Evolutionary conservation across 2,888 invertebrate species (phyloP), one percentile per base, ranked within the genome.

Genomic region (Polymixis flavicincta): DNA sequence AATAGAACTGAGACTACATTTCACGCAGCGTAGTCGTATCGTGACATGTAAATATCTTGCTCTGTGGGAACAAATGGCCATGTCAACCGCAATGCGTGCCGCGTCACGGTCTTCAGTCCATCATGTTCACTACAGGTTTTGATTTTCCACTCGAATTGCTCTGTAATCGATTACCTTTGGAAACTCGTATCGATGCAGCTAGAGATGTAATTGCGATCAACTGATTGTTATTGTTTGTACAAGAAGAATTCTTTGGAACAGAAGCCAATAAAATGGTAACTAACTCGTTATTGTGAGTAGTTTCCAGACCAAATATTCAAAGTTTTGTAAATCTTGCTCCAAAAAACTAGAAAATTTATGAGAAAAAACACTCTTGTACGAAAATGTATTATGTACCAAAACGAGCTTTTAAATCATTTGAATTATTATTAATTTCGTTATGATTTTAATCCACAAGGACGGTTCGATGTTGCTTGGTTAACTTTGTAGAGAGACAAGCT

Each of bases 51-150:
- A 87, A 84, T 54, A 42, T n/a, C 70, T 50, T 65, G 54, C 61
- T 73, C 78, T 71, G 74, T 74, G 80, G 79, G 87, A 90, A 92
- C 89, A 92, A 92, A 92, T 92, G 84, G 90, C 86, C 83, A 80
- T 86, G 92, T 92, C 92, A 91, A 89, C 89, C 90, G 84, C 93
- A 93, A 89, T 90, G 90, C 90, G 92, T 90, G 91, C 89, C 84
- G 76, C 90, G 89, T 91, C 91, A 90, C 87, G 87, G 87, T 86
- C 85, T 83, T 87, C 88, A 89, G 88, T 92, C 90, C 84, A 88
- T 90, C 90, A 88, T 87, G 88, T 85, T 87, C 86, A 83, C 89
- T 86, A 85, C 85, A 89, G 84, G 86, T 89, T 88, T 87, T 85
- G 87, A 89, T 90, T 90, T 90, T 87, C 85, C 85, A 87, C 86